Percentiles rank a stretch among this genome's conserved stretches.
phyloP scores from a whole-genome alignment of 2,797 vertebrate species.

The Thunnus albacares region DNA sequence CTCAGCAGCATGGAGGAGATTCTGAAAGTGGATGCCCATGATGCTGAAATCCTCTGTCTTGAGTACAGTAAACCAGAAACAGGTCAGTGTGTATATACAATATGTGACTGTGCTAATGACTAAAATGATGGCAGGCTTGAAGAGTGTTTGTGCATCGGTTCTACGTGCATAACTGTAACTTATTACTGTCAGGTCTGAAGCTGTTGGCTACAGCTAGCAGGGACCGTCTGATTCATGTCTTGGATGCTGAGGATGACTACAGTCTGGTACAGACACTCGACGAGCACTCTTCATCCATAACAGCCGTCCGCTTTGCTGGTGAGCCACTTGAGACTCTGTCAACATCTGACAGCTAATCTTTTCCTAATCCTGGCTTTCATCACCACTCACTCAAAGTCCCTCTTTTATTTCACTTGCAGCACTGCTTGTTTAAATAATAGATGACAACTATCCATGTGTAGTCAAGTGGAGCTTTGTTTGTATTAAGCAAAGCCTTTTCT shows the following conservation, averaged over 20 bases:
- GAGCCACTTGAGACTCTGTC: conserved; percentile 72
- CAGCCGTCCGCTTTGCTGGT: conserved; percentile 96
- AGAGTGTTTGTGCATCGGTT: not conserved
- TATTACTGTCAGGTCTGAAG: conserved; percentile 88
- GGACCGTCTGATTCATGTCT: conserved; percentile 93
- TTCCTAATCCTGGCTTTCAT: conserved; percentile 59
- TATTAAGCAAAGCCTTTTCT: not conserved
- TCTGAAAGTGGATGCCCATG: conserved; percentile 93
- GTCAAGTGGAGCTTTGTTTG: conserved; percentile 43
- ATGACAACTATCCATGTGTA: conserved; percentile 33
- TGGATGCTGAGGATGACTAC: conserved; percentile 92
- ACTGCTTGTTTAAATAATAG: conserved; percentile 52
- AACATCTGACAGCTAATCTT: conserved; percentile 68
- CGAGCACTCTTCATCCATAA: conserved; percentile 96
- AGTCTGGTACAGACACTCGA: conserved; percentile 94
- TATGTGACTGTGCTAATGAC: conserved; percentile 3
- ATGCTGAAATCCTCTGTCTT: conserved; percentile 94
- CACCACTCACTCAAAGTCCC: conserved; percentile 39
- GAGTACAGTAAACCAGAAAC: conserved; percentile 96
- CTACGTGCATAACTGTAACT: not conserved
- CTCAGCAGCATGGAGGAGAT: conserved; percentile 90
- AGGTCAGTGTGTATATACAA: conserved; percentile 80
- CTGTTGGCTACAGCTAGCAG: conserved; percentile 94
- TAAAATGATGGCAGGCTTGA: not conserved
- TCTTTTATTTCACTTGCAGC: conserved; percentile 33